Conservation (phyloP, 2,113 vertebrate genomes). For the Mus pahari region DNA sequence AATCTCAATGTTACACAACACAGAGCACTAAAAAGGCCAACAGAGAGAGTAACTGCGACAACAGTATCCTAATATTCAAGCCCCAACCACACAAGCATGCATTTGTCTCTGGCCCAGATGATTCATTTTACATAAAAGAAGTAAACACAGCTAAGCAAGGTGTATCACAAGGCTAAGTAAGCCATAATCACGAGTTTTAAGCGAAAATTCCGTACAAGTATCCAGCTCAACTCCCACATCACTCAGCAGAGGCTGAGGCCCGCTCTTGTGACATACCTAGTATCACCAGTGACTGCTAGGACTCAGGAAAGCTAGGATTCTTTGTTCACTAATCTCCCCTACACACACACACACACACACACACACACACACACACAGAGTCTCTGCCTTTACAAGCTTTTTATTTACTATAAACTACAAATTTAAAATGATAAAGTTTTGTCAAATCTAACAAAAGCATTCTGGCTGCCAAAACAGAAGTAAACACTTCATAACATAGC, state of each 20-base stretch:
- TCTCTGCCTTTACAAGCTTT: conserved; percentile 36
- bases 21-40: conserved; percentile 66
- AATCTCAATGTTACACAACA: conserved; percentile 73
- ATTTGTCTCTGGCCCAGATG: conserved; percentile 47
- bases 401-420: conserved; percentile 33
- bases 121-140: conserved; percentile 61
- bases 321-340: conserved; percentile 25
- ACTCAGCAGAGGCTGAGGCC: conserved; percentile 57
- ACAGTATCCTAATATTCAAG: conserved; percentile 49
- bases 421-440: conserved; percentile 58
- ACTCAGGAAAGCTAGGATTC: background rate
- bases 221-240: conserved; percentile 35
- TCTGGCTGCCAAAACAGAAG: conserved; percentile 37
- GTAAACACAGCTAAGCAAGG: conserved; percentile 28
- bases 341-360: background rate
- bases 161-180: background rate
- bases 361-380: background rate
- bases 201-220: conserved; percentile 56
- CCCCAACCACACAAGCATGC: conserved; percentile 41
- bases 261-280: conserved; percentile 19
- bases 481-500: conserved; percentile 43
- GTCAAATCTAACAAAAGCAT: conserved; percentile 60
- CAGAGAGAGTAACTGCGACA: conserved; percentile 53
- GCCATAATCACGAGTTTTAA: background rate
- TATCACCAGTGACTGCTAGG: conserved; percentile 17